Conservation (phyloP, 2,797 vertebrate species). For the Xenentodon cancila region DNA sequence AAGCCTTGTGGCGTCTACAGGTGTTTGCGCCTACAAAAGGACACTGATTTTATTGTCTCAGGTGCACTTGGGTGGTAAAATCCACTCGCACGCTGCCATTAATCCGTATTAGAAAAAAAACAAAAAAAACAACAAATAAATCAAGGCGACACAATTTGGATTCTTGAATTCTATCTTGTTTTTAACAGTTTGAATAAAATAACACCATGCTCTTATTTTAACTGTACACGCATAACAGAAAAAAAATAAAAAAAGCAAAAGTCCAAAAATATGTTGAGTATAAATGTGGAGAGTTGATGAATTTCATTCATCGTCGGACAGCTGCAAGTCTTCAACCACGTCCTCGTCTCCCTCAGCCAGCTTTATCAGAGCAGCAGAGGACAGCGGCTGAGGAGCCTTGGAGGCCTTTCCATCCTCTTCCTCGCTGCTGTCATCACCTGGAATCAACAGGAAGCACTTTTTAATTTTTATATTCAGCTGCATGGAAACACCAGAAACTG, state of each 20-base stretch:
- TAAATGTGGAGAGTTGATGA: background rate
- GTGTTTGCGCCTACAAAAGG: constrained; percentile 55
- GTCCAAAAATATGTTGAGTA: constrained; percentile 23
- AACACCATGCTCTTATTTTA: constrained; percentile 39
- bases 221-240: constrained; percentile 44
- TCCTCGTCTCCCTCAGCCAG: constrained; percentile 90
- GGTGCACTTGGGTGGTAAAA: constrained; percentile 30
- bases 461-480: constrained; percentile 1
- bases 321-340: constrained; percentile 89
- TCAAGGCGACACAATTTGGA: background rate
- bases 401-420: constrained; percentile 43
- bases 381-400: constrained; percentile 73
- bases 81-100: constrained; percentile 25
- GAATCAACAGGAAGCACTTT: constrained; percentile 22
- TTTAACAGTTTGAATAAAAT: constrained; percentile 41
- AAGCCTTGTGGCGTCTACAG: constrained; percentile 61
- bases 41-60: constrained; percentile 31
- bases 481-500: background rate
- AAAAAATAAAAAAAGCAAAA: constrained; percentile 17
- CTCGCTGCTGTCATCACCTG: constrained; percentile 57
- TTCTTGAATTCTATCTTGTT: constrained; percentile 17
- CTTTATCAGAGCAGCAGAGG: constrained; percentile 81
- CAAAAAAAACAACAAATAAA: background rate
- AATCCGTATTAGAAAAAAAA: constrained; percentile 13
- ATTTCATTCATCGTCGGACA: constrained; percentile 88